Base-by-base conservation (phyloP, 2,888 invertebrate species). In the Latrodectus hesperus region DNA sequence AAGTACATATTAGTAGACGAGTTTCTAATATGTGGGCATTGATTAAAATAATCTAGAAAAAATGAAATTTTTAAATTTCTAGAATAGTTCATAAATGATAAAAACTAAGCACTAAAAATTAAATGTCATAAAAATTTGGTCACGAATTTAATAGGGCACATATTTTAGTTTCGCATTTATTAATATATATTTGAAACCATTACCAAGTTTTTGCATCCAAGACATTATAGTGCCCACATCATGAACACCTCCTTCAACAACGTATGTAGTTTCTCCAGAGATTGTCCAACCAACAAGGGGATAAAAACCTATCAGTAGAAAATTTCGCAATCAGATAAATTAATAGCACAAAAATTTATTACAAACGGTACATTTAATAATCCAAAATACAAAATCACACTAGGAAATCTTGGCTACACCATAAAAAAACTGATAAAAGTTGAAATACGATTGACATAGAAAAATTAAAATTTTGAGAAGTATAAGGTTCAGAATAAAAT, bases 241-340 rank as follows among this genome's bases (percentile, higher is more conserved):
- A 90, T 96, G 95, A 11, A 96, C 96, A 0, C 96, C 94, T 0
- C 97, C 98, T 92, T 99, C 99, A 0, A 96, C 95, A 64, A 96
- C 93, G 92, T 95, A 98, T 6, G 91, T 91, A 0, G 95, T 93
- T 90, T 94, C 94, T 22, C 93, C 92, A 8, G 93, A 93, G 60
- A 95, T 93, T 90, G 94, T 94, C 98, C 99, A 99, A 0, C 96
- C 98, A 60, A 99, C 95, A 49, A 99, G 93, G 0, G 99, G 99
- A 93, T 98, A 98, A 64, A 98, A 93, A 0, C 98, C 95, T 94
- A 78, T 22, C 14, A 51, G 14, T 26, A 17, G 2, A 14, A 51
- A 49, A 65, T 49, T n/a, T 14, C 67, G 14, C 49, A 49, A 67
- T 12, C 51, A 17, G 2, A 16, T 26, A 10, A 74, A 22, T 60